Base-by-base conservation (phyloP, 2,888 invertebrate genomes). In the Nomada goodeniana region DNA sequence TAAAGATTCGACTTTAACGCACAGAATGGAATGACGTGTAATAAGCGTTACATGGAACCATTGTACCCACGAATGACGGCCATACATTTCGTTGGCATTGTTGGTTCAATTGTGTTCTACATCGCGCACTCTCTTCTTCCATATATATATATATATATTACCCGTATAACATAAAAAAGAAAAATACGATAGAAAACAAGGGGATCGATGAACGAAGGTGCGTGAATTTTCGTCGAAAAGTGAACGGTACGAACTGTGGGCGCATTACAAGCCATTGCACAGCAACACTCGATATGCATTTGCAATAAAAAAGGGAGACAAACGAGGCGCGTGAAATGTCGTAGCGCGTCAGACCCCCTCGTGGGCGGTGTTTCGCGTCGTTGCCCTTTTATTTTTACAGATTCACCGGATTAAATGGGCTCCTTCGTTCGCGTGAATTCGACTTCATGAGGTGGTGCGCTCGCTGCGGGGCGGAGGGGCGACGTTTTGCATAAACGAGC, bases 271-370 rank as follows among this genome's bases (percentile, higher is more conserved):
- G 53, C 87, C 86, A 87, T 86, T 86, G 71, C 83, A 52, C 76
- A 50, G 76, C 23, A 67, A 59, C 85, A 52, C 75, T 55, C 82
- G 77, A 77, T 85, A 87, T 78, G 72, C 85, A 74, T 72, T 81
- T 78, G 86, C 80, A 87, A 86, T 86, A 86, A 86, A 86, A 86
- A 86, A 85, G 79, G 83, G 76, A 76, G 70, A 78, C 61, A 86
- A 86, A 86, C 80, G 85, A 64, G 60, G 71, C 85, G 78, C 71
- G 75, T 76, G 78, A 83, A 85, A 77, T 73, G 73, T 80, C 79
- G 78, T 52, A 50, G 26, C 63, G 65, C 73, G 83, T 77, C 87
- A 52, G 73, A 75, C 55, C 52, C 53, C 11, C 2, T 29, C 75
- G 86, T 84, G 74, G 84, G 74, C 59, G 82, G 64, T 29, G 73